phyloP scores from a whole-genome alignment of 1,140 invertebrate genomes.

The Luehdorfia chinensis region DNA sequence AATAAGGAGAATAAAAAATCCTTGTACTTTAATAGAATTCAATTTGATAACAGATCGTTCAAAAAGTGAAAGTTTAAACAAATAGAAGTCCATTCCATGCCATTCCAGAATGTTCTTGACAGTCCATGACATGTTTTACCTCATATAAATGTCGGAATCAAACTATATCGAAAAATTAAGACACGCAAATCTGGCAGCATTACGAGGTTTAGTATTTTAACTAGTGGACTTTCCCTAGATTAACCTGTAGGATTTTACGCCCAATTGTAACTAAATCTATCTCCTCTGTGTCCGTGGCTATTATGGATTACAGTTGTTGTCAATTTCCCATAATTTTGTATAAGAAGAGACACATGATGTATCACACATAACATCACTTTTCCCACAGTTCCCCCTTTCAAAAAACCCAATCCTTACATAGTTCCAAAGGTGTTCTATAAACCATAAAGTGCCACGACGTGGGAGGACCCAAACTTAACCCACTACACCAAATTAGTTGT shows the following conservation, averaged over 20 bases:
- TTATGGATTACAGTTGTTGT: constrained; percentile 14
- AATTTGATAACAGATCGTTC: no score
- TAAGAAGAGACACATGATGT: background rate
- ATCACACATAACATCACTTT: background rate
- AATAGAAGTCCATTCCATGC: no score
- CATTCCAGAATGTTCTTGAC: no score
- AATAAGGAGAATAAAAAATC: no score
- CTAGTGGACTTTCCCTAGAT: background rate
- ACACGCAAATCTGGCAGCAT: constrained; percentile 1
- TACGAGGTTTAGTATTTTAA: background rate
- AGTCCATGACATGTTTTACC: no score
- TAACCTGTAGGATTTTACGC: background rate
- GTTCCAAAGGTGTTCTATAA: constrained; percentile 18
- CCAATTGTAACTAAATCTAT: background rate
- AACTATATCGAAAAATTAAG: background rate
- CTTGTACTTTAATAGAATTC: no score
- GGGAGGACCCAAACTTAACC: constrained; percentile 50
- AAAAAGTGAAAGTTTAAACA: no score
- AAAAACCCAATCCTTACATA: no score
- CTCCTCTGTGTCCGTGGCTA: constrained; percentile 2
- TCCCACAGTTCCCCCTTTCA: background rate
- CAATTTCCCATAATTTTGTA: background rate
- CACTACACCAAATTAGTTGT: constrained; percentile 64
- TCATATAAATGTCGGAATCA: no score
- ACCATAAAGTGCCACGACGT: constrained; percentile 24